Evolutionary conservation across 2,797 vertebrate species (phyloP).

Genomic region (Toxotes lorentzi): DNA sequence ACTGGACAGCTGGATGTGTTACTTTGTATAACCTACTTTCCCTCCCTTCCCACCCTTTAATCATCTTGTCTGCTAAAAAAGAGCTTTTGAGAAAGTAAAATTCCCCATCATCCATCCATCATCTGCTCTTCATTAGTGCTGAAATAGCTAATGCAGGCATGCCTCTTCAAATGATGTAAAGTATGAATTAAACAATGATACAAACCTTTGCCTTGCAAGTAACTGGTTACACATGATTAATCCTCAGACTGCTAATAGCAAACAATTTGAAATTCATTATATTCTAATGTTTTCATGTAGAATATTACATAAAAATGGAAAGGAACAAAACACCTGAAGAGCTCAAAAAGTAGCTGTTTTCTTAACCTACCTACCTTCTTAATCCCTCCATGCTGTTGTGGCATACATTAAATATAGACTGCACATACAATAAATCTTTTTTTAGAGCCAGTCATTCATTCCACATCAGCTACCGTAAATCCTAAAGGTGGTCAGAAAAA

Average conservation of each 20-base stretch:
- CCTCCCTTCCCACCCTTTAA: conserved; percentile 59
- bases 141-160: conserved; percentile 39
- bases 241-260: neutral
- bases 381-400: conserved; percentile 50
- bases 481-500: conserved; percentile 72
- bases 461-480: conserved; percentile 66
- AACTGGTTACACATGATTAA: conserved; percentile 34
- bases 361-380: conserved; percentile 11
- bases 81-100: conserved; percentile 48
- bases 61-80: conserved; percentile 49
- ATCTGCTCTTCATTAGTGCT: conserved; percentile 72
- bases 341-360: conserved; percentile 25
- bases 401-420: conserved; percentile 53
- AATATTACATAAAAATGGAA: conserved; percentile 1
- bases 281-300: conserved; percentile 4
- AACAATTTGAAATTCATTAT: neutral
- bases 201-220: conserved; percentile 23
- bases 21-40: conserved; percentile 47
- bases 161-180: conserved; percentile 47
- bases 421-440: conserved; percentile 61
- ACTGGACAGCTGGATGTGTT: conserved; percentile 55
- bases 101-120: conserved; percentile 60
- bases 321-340: conserved; percentile 17
- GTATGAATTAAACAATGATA: conserved; percentile 49
- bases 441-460: conserved; percentile 59